A percentile compares a stretch with the other conserved stretches of the same genome.
Conservation (phyloP, 2,797 vertebrate genomes). For the Salmo trutta region DNA sequence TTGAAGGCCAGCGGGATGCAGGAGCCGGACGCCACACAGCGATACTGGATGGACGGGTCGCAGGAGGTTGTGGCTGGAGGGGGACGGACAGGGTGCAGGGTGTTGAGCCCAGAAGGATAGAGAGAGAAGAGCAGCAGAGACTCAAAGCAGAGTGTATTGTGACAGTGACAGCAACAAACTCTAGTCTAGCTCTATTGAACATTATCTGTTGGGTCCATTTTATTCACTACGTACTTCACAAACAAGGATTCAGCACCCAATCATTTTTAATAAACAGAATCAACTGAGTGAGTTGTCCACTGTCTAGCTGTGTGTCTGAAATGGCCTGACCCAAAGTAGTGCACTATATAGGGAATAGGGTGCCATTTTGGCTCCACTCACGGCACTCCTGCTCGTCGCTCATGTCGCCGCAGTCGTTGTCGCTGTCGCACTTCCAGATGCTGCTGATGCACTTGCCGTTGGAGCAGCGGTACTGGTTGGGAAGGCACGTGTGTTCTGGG, state of each 20-base stretch:
- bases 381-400: constrained; percentile 96
- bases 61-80: constrained; percentile 87
- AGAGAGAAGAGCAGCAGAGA: not conserved
- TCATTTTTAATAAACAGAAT: too few species aligned
- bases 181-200: not conserved
- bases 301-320: too few species aligned
- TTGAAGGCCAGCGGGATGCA: constrained; percentile 95
- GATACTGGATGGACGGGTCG: constrained; percentile 88
- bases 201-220: not conserved
- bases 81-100: not conserved
- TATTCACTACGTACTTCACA: not conserved
- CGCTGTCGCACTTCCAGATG: constrained; percentile 97
- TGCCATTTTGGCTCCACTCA: constrained; percentile 69
- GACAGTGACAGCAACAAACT: not conserved
- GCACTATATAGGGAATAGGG: not conserved
- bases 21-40: constrained; percentile 89
- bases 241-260: not conserved
- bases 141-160: not conserved
- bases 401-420: constrained; percentile 98
- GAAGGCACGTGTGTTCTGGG: constrained; percentile 88
- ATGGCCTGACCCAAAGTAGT: too few species aligned
- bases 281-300: too few species aligned
- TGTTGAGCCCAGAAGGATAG: not conserved
- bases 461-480: constrained; percentile 92
- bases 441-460: constrained; percentile 97